Percentiles rank a stretch among this genome's conserved stretches.
phyloP scores from a whole-genome alignment of 2,888 invertebrate species.

The Gasteruption jaculator region DNA sequence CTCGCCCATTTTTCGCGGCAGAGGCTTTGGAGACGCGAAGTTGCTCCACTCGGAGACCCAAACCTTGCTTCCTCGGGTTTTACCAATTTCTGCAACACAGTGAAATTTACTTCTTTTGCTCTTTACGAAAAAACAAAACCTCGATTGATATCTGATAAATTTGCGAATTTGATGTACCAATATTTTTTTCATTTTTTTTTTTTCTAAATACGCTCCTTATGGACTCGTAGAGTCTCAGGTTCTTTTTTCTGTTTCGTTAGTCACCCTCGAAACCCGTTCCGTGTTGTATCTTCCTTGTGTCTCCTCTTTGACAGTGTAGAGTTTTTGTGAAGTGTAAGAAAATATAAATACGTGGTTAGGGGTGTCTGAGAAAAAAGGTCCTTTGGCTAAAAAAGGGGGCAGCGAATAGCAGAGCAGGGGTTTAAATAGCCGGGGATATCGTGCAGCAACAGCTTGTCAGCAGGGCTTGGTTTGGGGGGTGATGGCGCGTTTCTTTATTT shows the following conservation, averaged over 20 bases:
- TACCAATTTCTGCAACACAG: too few relatives aligned
- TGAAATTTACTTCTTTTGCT: too few relatives aligned
- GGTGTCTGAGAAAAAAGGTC: too few relatives aligned
- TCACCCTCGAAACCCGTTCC: neutral
- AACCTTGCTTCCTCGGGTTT: slow-evolving; percentile 22
- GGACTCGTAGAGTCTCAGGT: too few relatives aligned
- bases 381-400: too few relatives aligned
- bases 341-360: slow-evolving; percentile 16
- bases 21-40: slow-evolving; percentile 13
- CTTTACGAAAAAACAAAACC: too few relatives aligned
- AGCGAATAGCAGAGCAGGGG: slow-evolving; percentile 50
- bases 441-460: slow-evolving; percentile 54
- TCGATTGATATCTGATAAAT: too few relatives aligned
- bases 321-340: slow-evolving; percentile 33
- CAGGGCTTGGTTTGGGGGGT: too few relatives aligned
- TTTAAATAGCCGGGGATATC: slow-evolving; percentile 50
- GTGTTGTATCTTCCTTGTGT: neutral
- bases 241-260: slow-evolving; percentile 8
- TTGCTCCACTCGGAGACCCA: slow-evolving; percentile 10
- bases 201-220: too few relatives aligned
- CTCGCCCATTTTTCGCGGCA: too few relatives aligned
- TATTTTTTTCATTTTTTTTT: slow-evolving; percentile 12
- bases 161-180: too few relatives aligned
- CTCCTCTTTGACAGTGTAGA: slow-evolving; percentile 37
- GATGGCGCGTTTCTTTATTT: too few relatives aligned